Conservation (phyloP, 2,113 vertebrate species). For the Natator depressus region DNA sequence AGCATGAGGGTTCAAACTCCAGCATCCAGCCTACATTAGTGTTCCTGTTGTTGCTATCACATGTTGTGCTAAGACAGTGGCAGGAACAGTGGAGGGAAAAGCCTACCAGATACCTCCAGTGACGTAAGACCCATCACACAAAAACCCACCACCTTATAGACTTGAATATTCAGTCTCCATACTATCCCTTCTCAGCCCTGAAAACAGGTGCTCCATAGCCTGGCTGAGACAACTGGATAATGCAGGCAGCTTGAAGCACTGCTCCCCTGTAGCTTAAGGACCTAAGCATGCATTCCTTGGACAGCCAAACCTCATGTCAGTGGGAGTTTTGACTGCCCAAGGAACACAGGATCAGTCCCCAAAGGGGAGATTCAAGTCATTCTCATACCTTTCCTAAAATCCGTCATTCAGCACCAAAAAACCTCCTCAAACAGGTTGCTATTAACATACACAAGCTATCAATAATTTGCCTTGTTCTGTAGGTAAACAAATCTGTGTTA, state of each 20-base stretch:
- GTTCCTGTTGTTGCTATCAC: too few relatives aligned
- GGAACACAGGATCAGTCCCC: not conserved
- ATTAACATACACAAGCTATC: not conserved
- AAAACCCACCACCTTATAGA: not conserved
- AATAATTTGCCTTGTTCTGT: not conserved
- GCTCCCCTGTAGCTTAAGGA: not conserved
- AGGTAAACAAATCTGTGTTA: not conserved
- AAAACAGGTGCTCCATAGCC: not conserved
- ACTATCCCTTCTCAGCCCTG: not conserved
- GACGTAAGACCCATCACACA: not conserved
- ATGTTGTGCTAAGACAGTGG: too few relatives aligned
- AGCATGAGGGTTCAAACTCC: not conserved
- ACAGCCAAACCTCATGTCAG: not conserved
- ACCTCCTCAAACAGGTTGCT: not conserved
- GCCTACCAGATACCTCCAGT: not conserved
- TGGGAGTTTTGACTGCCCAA: not conserved
- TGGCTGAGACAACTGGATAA: not conserved
- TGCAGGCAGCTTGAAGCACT: not conserved
- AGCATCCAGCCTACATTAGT: not conserved
- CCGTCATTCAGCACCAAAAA: not conserved
- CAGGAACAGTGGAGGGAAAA: not conserved
- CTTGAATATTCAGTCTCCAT: not conserved
- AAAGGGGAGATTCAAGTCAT: not conserved
- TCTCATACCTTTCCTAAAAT: not conserved
- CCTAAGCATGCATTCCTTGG: not conserved